These are phyloP conservation scores for Orius laevigatus DNA, from an alignment of 1,140 invertebrate genomes.

Conservation along the genomic window DNA sequence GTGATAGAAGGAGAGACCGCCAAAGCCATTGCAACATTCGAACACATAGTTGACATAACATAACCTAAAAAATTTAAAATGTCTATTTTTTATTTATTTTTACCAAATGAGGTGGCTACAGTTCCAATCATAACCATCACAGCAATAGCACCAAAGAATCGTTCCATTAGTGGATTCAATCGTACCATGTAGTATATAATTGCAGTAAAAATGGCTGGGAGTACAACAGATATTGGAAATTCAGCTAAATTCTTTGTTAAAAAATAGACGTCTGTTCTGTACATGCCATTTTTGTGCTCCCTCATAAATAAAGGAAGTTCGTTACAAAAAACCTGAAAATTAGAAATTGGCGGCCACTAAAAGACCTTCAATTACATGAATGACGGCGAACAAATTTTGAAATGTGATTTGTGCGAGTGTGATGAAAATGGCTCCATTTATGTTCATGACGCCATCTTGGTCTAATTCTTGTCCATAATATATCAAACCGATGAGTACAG, in stretches of 20 bases:
- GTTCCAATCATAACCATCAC: constrained; percentile 73
- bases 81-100: constrained; percentile 20
- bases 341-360: constrained; percentile 16
- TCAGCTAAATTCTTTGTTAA: constrained; percentile 80
- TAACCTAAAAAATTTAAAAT: constrained; percentile 46
- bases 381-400: constrained; percentile 2
- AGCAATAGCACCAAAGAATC: constrained; percentile 51
- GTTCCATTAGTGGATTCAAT: constrained; percentile 46
- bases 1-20: constrained; percentile 77
- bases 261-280: constrained; percentile 84
- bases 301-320: constrained; percentile 83
- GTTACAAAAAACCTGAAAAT: constrained; percentile 71
- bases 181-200: constrained; percentile 81
- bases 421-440: constrained; percentile 6
- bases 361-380: not conserved
- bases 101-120: constrained; percentile 81
- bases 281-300: constrained; percentile 83
- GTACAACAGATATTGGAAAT: constrained; percentile 58
- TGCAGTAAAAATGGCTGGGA: constrained; percentile 67
- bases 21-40: constrained; percentile 64
- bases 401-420: not conserved
- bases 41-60: constrained; percentile 69
- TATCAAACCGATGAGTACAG: constrained; percentile 1
- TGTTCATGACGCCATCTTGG: constrained; percentile 7
- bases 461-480: not conserved